Percentiles rank a stretch among this genome's conserved stretches.
These are phyloP conservation scores for Betta splendens DNA, from an alignment of 2,797 vertebrate genomes.

Conservation along the genomic window DNA sequence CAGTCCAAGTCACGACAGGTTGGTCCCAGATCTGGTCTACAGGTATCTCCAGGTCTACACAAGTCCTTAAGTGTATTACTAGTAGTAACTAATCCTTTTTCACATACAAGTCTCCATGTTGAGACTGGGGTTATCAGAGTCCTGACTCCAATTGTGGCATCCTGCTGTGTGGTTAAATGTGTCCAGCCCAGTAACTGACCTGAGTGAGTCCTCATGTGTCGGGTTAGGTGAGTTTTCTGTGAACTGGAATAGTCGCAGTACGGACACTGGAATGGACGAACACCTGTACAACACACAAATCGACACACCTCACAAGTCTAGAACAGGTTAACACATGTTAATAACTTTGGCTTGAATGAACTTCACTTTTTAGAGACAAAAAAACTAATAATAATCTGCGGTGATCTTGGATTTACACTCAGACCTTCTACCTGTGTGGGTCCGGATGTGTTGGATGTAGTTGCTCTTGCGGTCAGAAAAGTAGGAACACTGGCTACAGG, in stretches of 20 bases:
- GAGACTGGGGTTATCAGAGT: neutral
- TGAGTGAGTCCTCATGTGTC: slow-evolving; percentile 98
- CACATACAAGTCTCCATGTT: neutral
- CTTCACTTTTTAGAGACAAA: no score
- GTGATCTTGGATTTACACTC: no score
- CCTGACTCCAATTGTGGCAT: no score
- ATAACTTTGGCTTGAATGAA: no score
- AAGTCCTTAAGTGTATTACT: neutral
- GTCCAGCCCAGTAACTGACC: no score
- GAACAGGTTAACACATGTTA: no score
- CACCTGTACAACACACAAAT: slow-evolving; percentile 81
- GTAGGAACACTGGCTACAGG: slow-evolving; percentile 95
- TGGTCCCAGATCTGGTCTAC: neutral
- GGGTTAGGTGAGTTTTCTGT: slow-evolving; percentile 97
- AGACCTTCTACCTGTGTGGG: slow-evolving; percentile 89
- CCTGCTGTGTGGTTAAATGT: no score
- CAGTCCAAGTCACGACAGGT: neutral
- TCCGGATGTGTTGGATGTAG: slow-evolving; percentile 97
- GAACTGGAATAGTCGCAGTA: slow-evolving; percentile 98
- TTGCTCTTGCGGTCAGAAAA: slow-evolving; percentile 99
- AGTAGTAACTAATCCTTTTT: neutral
- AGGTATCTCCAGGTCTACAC: neutral
- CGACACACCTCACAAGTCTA: no score
- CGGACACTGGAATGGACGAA: slow-evolving; percentile 93
- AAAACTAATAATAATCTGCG: no score